These are phyloP conservation scores for Xestia c-nigrum DNA, from an alignment of 2,888 invertebrate species.

Conservation along the genomic window DNA sequence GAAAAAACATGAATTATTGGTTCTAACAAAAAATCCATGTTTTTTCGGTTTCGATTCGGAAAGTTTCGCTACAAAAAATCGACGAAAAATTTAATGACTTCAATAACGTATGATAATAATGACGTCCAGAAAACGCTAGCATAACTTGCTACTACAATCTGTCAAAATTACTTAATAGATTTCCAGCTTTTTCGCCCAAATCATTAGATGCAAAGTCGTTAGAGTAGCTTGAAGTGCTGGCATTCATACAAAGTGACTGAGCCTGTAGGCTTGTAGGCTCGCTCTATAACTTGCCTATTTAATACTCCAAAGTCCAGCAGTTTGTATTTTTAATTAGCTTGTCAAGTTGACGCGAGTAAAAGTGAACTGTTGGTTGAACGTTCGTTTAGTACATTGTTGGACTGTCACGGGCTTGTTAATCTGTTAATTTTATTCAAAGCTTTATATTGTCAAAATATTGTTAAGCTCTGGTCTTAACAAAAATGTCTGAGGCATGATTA, in stretches of 20 bases:
- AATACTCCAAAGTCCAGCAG: conserved; percentile 52
- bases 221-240: too few relatives aligned
- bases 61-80: too few relatives aligned
- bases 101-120: too few relatives aligned
- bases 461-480: not conserved
- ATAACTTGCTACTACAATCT: too few relatives aligned
- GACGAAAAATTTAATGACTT: too few relatives aligned
- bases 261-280: not conserved
- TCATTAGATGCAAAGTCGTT: too few relatives aligned
- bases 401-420: conserved; percentile 48
- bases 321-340: conserved; percentile 80
- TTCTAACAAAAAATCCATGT: too few relatives aligned
- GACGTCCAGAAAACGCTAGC: too few relatives aligned
- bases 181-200: too few relatives aligned
- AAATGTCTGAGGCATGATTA: not conserved
- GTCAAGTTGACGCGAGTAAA: conserved; percentile 73
- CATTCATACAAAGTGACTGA: too few relatives aligned
- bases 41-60: too few relatives aligned
- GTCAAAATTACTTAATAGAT: too few relatives aligned
- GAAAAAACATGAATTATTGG: not conserved
- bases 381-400: conserved; percentile 42
- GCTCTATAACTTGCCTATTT: conserved; percentile 6
- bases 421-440: conserved; percentile 39
- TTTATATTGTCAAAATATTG: conserved; percentile 49
- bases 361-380: conserved; percentile 62